Conservation (phyloP, 2,113 vertebrate species). For the Amia ocellicauda region DNA sequence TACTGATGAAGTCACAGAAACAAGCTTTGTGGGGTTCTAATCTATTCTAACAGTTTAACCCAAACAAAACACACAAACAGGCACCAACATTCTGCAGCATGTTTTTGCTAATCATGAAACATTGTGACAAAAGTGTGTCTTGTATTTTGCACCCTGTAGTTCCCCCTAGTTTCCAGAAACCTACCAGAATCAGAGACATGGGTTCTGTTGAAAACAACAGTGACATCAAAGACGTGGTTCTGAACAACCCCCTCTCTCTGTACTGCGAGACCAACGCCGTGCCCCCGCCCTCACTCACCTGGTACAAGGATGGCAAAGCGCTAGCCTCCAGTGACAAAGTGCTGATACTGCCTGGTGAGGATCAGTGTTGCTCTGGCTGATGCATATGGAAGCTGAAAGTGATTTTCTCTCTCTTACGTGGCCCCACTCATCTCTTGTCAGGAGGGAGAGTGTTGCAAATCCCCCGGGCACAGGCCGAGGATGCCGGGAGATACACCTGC, state of each 20-base stretch:
- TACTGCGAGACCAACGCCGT: slow-evolving; percentile 91
- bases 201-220: slow-evolving; percentile 53
- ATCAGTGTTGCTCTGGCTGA: background rate
- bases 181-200: slow-evolving; percentile 57
- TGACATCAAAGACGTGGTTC: slow-evolving; percentile 77
- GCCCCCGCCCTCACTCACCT: slow-evolving; percentile 86
- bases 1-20: background rate
- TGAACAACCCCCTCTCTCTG: slow-evolving; percentile 86
- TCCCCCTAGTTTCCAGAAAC: slow-evolving; percentile 84
- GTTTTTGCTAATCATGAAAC: too few species aligned
- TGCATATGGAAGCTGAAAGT: background rate
- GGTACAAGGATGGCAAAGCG: slow-evolving; percentile 83
- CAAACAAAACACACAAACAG: too few species aligned
- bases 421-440: slow-evolving; percentile 39
- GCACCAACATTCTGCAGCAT: too few species aligned
- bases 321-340: slow-evolving; percentile 80
- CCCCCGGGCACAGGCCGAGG: slow-evolving; percentile 69
- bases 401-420: background rate
- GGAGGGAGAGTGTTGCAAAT: slow-evolving; percentile 89
- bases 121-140: background rate
- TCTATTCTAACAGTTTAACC: too few species aligned
- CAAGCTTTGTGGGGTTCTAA: background rate
- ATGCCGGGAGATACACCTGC: slow-evolving; percentile 83
- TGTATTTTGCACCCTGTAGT: slow-evolving; percentile 56
- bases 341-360: slow-evolving; percentile 83